Conservation (phyloP, 2,888 invertebrate genomes). For the Diploptera punctata region DNA sequence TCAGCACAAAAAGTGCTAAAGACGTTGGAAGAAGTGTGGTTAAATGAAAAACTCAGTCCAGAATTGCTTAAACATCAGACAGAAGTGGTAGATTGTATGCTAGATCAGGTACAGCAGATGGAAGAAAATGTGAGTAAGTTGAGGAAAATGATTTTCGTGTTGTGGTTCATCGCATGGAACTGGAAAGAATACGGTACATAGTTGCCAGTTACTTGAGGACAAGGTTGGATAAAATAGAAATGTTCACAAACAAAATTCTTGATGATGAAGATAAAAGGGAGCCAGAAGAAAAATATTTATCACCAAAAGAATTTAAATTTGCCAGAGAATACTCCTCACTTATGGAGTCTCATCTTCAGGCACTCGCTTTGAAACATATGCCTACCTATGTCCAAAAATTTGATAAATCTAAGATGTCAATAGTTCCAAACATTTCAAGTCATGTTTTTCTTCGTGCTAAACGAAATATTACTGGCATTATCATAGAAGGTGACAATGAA, state of each 20-base stretch:
- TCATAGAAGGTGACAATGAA: constrained; percentile 71
- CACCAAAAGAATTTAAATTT: constrained; percentile 76
- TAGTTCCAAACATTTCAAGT: constrained; percentile 77
- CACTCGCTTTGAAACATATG: constrained; percentile 75
- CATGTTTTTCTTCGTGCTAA: constrained; percentile 88
- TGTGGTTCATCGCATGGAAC: constrained; percentile 83
- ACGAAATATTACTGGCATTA: constrained; percentile 71
- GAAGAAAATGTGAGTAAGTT: constrained; percentile 80
- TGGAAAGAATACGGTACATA: constrained; percentile 85
- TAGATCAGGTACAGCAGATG: constrained; percentile 88
- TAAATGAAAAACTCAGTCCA: constrained; percentile 90
- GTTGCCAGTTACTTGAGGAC: constrained; percentile 85
- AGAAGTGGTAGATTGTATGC: constrained; percentile 85
- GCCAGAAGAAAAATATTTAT: constrained; percentile 67
- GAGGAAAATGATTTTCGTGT: constrained; percentile 80
- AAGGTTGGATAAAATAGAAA: constrained; percentile 86
- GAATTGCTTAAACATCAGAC: constrained; percentile 84
- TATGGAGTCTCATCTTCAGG: constrained; percentile 69
- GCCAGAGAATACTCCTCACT: constrained; percentile 68
- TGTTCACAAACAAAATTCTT: constrained; percentile 73
- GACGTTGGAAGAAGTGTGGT: constrained; percentile 81
- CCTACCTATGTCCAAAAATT: constrained; percentile 74
- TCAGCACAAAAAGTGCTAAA: constrained; percentile 73
- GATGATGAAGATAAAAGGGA: constrained; percentile 70
- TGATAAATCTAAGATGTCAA: constrained; percentile 68